These are phyloP conservation scores for Tachypleus tridentatus DNA, from an alignment of 1,140 invertebrate genomes.

Conservation along the genomic window DNA sequence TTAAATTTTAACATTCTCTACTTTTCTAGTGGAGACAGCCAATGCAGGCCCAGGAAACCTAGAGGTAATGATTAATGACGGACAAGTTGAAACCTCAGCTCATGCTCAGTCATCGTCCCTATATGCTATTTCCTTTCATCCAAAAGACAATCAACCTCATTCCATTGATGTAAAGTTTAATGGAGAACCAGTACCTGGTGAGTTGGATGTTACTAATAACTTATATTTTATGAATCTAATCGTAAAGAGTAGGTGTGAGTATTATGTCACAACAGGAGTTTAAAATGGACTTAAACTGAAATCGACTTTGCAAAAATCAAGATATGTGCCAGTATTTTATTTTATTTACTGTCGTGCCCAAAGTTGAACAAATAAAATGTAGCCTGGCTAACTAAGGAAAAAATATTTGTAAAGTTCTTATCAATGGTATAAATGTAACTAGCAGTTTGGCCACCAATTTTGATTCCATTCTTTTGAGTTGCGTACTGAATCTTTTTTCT, in stretches of 20 bases:
- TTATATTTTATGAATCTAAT: neutral
- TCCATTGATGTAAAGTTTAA: slow-evolving; percentile 92
- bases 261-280: neutral
- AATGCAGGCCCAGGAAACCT: slow-evolving; percentile 92
- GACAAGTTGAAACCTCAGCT: slow-evolving; percentile 86
- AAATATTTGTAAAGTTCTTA: too few relatives aligned
- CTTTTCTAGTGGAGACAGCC: slow-evolving; percentile 75
- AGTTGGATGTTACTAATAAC: neutral
- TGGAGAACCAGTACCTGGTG: slow-evolving; percentile 84
- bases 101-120: slow-evolving; percentile 87
- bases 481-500: too few relatives aligned
- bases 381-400: too few relatives aligned
- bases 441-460: too few relatives aligned
- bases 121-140: slow-evolving; percentile 95
- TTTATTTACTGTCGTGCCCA: neutral
- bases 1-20: neutral
- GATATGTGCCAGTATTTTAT: neutral
- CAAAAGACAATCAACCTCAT: slow-evolving; percentile 73
- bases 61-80: slow-evolving; percentile 93
- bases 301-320: neutral
- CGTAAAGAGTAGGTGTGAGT: neutral
- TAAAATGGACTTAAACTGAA: neutral
- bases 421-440: too few relatives aligned
- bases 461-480: too few relatives aligned
- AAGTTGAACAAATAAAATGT: neutral